Evolutionary conservation across 2,113 vertebrate genomes (phyloP).

Genomic region (Lethenteron reissneri): DNA sequence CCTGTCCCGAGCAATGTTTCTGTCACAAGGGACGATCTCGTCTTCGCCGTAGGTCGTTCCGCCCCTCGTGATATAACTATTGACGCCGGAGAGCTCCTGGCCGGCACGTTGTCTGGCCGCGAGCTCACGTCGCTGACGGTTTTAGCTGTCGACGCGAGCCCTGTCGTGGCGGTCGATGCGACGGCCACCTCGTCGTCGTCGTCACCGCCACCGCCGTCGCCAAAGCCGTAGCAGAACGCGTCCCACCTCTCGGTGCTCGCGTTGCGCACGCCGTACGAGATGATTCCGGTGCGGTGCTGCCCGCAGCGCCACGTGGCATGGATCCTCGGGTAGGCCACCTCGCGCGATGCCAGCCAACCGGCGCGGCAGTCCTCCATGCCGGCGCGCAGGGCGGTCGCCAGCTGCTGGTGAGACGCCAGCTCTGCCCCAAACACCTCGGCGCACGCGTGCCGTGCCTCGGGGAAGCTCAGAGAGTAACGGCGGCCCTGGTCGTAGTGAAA

Average conservation of each 20-base stretch:
- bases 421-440: constrained; percentile 12
- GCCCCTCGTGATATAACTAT: too few species aligned
- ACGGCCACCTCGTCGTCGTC: too few species aligned
- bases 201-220: constrained; percentile 10
- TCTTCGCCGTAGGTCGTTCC: too few species aligned
- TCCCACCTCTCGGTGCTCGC: constrained; percentile 14
- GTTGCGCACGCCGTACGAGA: constrained; percentile 14
- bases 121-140: too few species aligned
- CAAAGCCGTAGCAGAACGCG: constrained; percentile 13
- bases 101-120: too few species aligned
- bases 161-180: too few species aligned
- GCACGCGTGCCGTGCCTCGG: constrained; percentile 10
- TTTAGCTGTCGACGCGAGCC: too few species aligned
- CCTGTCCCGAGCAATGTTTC: too few species aligned
- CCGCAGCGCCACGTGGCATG: constrained; percentile 14
- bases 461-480: constrained; percentile 13
- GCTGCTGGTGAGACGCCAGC: constrained; percentile 11
- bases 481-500: constrained; percentile 14
- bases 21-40: too few species aligned
- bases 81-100: too few species aligned
- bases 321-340: constrained; percentile 15
- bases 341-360: constrained; percentile 12
- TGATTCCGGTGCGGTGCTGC: constrained; percentile 14
- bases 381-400: constrained; percentile 9
- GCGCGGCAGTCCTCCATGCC: constrained; percentile 14